Conservation (phyloP, 2,797 vertebrate species). For the Acropternis orthonyx region DNA sequence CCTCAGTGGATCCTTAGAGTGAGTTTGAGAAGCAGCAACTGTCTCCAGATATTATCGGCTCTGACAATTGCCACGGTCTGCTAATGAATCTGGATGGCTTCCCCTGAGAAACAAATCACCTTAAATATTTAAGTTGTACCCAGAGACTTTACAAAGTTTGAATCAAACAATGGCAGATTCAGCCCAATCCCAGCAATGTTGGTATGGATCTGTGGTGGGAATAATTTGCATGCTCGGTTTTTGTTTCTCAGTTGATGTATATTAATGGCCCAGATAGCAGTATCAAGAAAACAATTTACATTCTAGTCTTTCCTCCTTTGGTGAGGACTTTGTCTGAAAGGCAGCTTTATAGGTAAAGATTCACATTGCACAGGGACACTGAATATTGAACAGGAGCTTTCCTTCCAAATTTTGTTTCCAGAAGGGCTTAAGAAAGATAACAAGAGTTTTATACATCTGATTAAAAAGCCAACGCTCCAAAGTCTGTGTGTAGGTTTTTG, state of each 20-base stretch:
- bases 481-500: neutral
- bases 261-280: neutral
- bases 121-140: neutral
- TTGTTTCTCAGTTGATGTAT: neutral
- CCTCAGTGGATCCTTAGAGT: neutral
- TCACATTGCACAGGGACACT: neutral
- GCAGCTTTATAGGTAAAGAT: constrained; percentile 5
- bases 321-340: neutral
- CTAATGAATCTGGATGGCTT: neutral
- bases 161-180: neutral
- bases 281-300: constrained; percentile 18
- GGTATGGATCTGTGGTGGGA: neutral
- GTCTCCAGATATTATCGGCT: neutral
- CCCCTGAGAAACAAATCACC: neutral
- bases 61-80: neutral
- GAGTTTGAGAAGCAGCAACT: neutral
- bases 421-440: constrained; percentile 44
- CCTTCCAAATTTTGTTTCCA: constrained; percentile 50
- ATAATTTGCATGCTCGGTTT: neutral
- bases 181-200: neutral
- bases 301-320: constrained; percentile 5
- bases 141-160: neutral
- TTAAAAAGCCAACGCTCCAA: constrained; percentile 37
- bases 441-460: constrained; percentile 29
- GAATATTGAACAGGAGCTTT: constrained; percentile 52